Percentiles rank a stretch among this genome's conserved stretches.
These are phyloP conservation scores for Athalia cordata DNA, from an alignment of 2,888 invertebrate species.

Conservation along the genomic window DNA sequence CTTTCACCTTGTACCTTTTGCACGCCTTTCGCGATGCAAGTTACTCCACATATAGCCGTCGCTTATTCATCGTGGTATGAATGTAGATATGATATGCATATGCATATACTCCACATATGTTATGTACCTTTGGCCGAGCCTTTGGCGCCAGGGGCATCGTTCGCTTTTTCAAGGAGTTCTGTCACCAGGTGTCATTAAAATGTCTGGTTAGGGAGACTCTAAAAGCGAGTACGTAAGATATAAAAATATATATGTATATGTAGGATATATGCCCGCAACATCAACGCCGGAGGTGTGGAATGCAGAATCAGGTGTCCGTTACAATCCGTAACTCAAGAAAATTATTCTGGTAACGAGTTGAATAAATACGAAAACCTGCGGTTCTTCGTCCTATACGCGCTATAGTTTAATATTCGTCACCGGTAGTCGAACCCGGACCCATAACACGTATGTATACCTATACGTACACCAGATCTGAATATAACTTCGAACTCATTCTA, in stretches of 20 bases:
- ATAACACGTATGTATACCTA: background rate
- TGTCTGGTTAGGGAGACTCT: background rate
- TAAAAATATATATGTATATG: background rate
- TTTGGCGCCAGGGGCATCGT: slow-evolving; percentile 25
- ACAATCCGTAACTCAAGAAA: too few species aligned
- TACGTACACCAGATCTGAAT: background rate
- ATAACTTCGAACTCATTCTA: slow-evolving; percentile 39
- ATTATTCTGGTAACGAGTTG: background rate
- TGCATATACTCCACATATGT: too few species aligned
- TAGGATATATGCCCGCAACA: background rate
- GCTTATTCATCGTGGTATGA: background rate
- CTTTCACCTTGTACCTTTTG: slow-evolving; percentile 43
- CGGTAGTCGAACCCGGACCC: slow-evolving; percentile 47
- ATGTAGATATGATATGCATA: too few species aligned
- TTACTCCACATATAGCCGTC: background rate
- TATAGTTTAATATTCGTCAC: slow-evolving; percentile 32
- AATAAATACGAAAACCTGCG: background rate
- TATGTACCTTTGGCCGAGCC: too few species aligned
- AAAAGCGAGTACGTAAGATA: too few species aligned
- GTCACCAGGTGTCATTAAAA: background rate
- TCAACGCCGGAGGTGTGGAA: too few species aligned
- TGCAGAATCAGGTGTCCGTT: too few species aligned
- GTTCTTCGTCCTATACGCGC: background rate
- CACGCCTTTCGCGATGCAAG: slow-evolving; percentile 31
- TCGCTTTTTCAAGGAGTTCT: background rate